phyloP scores from a whole-genome alignment of 1,140 invertebrate genomes.

The Hycleus phaleratus region DNA sequence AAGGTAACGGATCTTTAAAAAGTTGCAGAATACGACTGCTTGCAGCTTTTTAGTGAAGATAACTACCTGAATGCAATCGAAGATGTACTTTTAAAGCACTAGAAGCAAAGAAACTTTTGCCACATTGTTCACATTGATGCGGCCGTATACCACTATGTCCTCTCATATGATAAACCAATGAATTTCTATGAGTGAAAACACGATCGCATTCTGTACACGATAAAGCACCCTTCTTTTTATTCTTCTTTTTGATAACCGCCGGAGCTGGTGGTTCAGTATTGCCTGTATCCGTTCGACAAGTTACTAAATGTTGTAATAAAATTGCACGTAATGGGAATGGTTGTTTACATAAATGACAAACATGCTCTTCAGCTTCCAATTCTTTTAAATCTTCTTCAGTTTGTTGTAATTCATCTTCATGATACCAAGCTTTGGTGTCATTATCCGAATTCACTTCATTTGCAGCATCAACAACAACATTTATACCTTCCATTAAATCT shows the following conservation, averaged over 20 bases:
- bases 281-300: slow-evolving; percentile 32
- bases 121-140: slow-evolving; percentile 73
- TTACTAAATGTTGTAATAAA: slow-evolving; percentile 35
- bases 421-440: slow-evolving; percentile 39
- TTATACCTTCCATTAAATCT: slow-evolving; percentile 65
- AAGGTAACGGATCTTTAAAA: too few relatives aligned
- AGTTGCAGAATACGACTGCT: too few relatives aligned
- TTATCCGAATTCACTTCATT: slow-evolving; percentile 29
- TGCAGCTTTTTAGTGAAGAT: too few relatives aligned
- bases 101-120: slow-evolving; percentile 71
- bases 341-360: slow-evolving; percentile 37
- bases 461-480: slow-evolving; percentile 33
- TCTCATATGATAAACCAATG: slow-evolving; percentile 73
- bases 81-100: slow-evolving; percentile 63
- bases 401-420: slow-evolving; percentile 39
- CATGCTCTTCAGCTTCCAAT: slow-evolving; percentile 38
- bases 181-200: slow-evolving; percentile 74
- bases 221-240: slow-evolving; percentile 33
- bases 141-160: slow-evolving; percentile 69
- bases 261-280: slow-evolving; percentile 33
- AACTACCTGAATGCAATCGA: slow-evolving; percentile 35
- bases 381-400: slow-evolving; percentile 42
- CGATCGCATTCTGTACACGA: slow-evolving; percentile 60
- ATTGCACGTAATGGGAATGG: slow-evolving; percentile 34
- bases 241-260: slow-evolving; percentile 12